Evolutionary conservation across 2,797 vertebrate genomes (phyloP), one percentile per base, ranked within the genome.

Genomic region (Pteronotus mesoamericanus): DNA sequence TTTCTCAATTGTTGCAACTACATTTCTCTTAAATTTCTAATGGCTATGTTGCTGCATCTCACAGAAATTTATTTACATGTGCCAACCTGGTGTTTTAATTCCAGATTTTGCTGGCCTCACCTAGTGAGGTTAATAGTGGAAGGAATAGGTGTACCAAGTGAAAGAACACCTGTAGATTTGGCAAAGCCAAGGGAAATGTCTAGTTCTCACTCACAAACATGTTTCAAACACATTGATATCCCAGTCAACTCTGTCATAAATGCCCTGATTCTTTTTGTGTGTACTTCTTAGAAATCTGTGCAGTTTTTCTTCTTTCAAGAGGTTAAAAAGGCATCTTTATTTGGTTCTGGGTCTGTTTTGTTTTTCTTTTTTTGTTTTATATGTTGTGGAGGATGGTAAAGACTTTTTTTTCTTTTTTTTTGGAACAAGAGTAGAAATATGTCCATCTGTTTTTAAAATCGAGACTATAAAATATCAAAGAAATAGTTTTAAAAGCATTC

Each of bases 21-120:
- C 19, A 10, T 66, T 90, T 92, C 26, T 86, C 32, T 75, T 82
- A 83, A 92, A 94, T 68, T 44, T 86, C 44, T 89, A 53, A 64
- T 91, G 42, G 15, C n/a, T 88, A 0, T 24, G 14, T 88, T 94
- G 61, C 66, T 83, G 9, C 66, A 80, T 66, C 61, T 92, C 19
- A 61, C 68, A 93, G 66, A 95, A 91, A 72, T 82, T 44, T 90
- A 77, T 75, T 80, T 32, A 37, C 14, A 15, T 74, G 29, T 71
- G 69, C 51, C 66, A 72, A 14, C 10, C 37, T 75, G 55, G 72
- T 85, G 14, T 94, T 95, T 93, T 85, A 80, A 93, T 89, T 94
- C 11, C 79, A 69, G 21, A 69, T 91, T 42, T 94, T 6, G 1
- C 57, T 75, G 55, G 39, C 29, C 14, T 93, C 37, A 24, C 71